phyloP scores from a whole-genome alignment of 2,797 vertebrate species.

The Cynodonichthys magdalenae region DNA sequence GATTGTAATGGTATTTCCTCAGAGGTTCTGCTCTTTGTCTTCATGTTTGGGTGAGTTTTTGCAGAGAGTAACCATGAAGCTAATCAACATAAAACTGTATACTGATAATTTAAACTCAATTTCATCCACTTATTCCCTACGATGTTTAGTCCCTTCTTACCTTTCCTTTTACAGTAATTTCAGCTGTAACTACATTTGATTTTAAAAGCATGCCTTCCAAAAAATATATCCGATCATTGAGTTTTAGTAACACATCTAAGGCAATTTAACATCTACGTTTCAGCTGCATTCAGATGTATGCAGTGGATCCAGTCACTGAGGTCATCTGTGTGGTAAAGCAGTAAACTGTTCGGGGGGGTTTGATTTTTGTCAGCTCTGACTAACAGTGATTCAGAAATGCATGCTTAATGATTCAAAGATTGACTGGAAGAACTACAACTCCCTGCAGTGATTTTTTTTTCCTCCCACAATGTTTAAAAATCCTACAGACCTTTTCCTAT shows the following conservation, averaged over 20 bases:
- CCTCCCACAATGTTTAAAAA: constrained; percentile 19
- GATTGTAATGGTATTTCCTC: constrained; percentile 7
- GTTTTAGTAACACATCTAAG: too few species aligned
- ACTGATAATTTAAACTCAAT: constrained; percentile 15
- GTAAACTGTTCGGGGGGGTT: constrained; percentile 49
- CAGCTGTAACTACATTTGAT: constrained; percentile 32
- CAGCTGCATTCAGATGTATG: background rate
- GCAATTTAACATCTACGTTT: too few species aligned
- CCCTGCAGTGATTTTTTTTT: constrained; percentile 8
- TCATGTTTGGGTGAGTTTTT: background rate
- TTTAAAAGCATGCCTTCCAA: background rate
- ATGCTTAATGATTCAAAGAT: constrained; percentile 63
- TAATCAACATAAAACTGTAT: constrained; percentile 20
- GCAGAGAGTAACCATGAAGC: constrained; percentile 18
- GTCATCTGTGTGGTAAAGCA: constrained; percentile 57
- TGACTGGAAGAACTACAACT: constrained; percentile 42
- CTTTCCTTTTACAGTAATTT: constrained; percentile 27
- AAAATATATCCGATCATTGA: too few species aligned
- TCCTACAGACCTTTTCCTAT: constrained; percentile 30
- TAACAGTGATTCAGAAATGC: constrained; percentile 60
- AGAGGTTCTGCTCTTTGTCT: constrained; percentile 21
- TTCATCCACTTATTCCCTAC: constrained; percentile 6
- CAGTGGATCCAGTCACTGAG: constrained; percentile 43
- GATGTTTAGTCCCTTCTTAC: background rate
- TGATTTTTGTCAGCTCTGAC: constrained; percentile 58